Base-by-base conservation (phyloP, 2,113 vertebrate species). In the Pristiophorus japonicus region DNA sequence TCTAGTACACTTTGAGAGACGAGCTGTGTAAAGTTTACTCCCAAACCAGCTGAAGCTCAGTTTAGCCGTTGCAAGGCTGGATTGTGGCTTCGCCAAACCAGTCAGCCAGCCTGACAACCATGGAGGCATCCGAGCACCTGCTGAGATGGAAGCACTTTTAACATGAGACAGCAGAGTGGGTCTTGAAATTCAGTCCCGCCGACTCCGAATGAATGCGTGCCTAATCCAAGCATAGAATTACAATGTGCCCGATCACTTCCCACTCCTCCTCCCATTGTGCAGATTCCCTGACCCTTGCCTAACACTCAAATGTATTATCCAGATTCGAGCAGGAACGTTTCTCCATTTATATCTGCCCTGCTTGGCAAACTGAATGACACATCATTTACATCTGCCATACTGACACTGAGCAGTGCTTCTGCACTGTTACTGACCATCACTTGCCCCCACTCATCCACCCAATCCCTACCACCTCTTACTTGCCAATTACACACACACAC, bases 211-310 rank as follows among this genome's bases (percentile, higher is more conserved):
- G 42, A 94, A 94, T 67, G 65, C 24, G 14, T 70, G 93, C 65
- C 93, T 70, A 94, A 94, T 94, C 65, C 93, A 30, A 94, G 93
- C 42, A 94, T 47, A 45, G 66, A 70, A 94, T 94, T 70, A 70
- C 93, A 94, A 70, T 94, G 42, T 70, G 24, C 51, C 65, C 47
- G 42, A 94, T 66, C 63, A 67, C 93, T 70, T 94, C 93, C 66
- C 66, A 22, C 27, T 45, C 65, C 24, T 12, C 65, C 63, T 70
- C 65, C 92, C 63, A 51, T 94, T 94, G 24, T 94, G 73, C 42
- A 16, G 65, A 94, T 47, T 94, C 66, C 93, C 65, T 94, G 93
- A 94, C 93, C 65, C 24, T 51, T 42, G 63, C 38, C 65, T 30
- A 94, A 47, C 66, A 94, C 42, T 27, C 66, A 30, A 90, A 90